These are phyloP conservation scores for Coenonympha glycerion DNA, from an alignment of 2,888 invertebrate genomes.

Conservation along the genomic window DNA sequence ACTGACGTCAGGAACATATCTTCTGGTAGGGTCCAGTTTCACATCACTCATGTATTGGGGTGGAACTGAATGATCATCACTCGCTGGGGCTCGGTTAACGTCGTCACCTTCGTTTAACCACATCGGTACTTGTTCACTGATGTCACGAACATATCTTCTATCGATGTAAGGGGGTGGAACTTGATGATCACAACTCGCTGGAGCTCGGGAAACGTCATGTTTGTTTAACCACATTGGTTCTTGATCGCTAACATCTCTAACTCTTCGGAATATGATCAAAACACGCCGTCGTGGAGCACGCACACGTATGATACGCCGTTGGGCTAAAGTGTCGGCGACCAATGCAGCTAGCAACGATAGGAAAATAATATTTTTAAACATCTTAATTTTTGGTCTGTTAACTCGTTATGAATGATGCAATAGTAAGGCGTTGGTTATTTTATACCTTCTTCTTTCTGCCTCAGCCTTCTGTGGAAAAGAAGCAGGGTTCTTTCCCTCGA, in stretches of 20 bases:
- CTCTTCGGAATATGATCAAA: conserved; percentile 31
- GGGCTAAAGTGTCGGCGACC: conserved; percentile 32
- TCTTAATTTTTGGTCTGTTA: conserved; percentile 10
- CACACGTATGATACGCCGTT: too few relatives aligned
- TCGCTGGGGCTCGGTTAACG: conserved; percentile 28
- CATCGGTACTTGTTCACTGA: conserved; percentile 25
- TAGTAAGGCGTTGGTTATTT: neutral
- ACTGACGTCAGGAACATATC: conserved; percentile 32
- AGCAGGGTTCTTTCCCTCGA: neutral
- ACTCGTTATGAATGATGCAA: conserved; percentile 6
- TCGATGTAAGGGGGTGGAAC: conserved; percentile 2
- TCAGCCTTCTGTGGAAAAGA: neutral
- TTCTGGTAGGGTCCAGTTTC: conserved; percentile 21
- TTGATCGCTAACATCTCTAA: conserved; percentile 28
- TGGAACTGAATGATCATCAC: conserved; percentile 16
- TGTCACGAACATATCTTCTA: conserved; percentile 37
- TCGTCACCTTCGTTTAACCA: conserved; percentile 32
- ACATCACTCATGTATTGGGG: conserved; percentile 23
- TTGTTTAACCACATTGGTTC: conserved; percentile 7
- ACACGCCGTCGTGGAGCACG: conserved; percentile 28
- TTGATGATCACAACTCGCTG: conserved; percentile 15
- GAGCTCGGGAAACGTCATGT: conserved; percentile 13
- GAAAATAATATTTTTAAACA: too few relatives aligned
- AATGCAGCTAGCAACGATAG: conserved; percentile 30
- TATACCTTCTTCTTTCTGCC: too few relatives aligned